Evolutionary conservation across 1,140 invertebrate genomes (phyloP), one percentile per base, ranked within the genome.

Genomic region (Fopius arisanus): DNA sequence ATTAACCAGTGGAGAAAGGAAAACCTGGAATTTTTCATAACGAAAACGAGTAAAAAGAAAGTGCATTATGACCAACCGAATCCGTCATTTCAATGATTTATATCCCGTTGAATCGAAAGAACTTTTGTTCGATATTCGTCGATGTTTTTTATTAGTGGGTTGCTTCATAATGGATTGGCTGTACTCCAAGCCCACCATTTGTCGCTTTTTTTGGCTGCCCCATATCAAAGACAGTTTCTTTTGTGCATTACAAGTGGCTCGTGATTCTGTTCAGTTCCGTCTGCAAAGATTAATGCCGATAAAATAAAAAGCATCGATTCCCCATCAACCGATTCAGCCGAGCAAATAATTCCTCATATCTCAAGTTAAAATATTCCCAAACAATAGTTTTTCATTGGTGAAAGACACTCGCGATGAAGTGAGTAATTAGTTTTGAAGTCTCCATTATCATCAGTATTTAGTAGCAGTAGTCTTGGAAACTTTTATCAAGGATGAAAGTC

Each of bases 81-180:
- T 62, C 21, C 28, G 33, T n/a, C 54, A 28, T 28, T 33, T 29
- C 10, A 26, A 29, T 10, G 43, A 54, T 28, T 59, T 14, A 54
- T 31, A 48, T 51, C 21, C 67, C 21, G 48, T 40, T 59, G 41
- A 23, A 37, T 67, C 21, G 23, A 69, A 51, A n/a, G 7, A 26
- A 26, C 14, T 54, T 9, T 54, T 51, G 41, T 21, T 31, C 9
- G 12, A n/a, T 28, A 3, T 51, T n/a, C 14, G 28, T 51, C 9
- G 7, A 7, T 54, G 16, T 26, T n/a, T 37, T 62, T 51, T 70
- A 37, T 41, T 62, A 29, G 0, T 37, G 9, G n/a, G n/a, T 40
- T 62, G n/a, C 31, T 51, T 62, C n/a, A 19, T 37, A 33, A 59
- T 37, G 51, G 19, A 62, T 62, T 70, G 68, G 33, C 51, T 12